phyloP scores from a whole-genome alignment of 2,113 vertebrate genomes.

The Ahaetulla prasina region DNA sequence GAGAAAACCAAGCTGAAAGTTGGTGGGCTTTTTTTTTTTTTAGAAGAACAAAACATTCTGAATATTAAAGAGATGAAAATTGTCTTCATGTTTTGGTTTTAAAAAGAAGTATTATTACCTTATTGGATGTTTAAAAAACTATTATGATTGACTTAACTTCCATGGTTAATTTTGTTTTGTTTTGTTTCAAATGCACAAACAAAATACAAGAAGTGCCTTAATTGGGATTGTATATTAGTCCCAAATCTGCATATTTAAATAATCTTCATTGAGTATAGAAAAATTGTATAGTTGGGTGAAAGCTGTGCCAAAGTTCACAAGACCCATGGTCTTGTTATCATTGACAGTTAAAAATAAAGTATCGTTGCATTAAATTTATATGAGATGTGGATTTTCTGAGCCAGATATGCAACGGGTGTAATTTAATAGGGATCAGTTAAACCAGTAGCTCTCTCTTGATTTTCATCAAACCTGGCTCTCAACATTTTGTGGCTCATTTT shows the following conservation, averaged over 20 bases:
- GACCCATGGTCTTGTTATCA: slow-evolving; percentile 9
- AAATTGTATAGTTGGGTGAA: slow-evolving; percentile 22
- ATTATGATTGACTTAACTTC: background rate
- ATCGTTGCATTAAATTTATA: slow-evolving; percentile 24
- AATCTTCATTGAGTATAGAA: slow-evolving; percentile 11
- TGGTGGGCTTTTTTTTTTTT: background rate
- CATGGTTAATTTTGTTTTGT: background rate
- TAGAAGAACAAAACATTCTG: background rate
- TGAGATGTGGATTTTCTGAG: slow-evolving; percentile 16
- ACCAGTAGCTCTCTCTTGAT: slow-evolving; percentile 4
- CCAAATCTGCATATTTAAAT: slow-evolving; percentile 7
- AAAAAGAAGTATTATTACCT: background rate
- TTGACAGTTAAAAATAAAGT: slow-evolving; percentile 18
- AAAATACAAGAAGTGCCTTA: background rate
- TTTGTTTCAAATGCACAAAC: slow-evolving; percentile 1
- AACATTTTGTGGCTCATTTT: background rate
- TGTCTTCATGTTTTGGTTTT: background rate
- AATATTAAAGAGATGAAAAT: background rate
- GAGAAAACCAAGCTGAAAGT: background rate
- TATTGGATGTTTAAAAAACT: background rate
- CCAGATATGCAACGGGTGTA: slow-evolving; percentile 19
- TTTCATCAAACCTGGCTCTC: background rate
- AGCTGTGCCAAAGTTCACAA: slow-evolving; percentile 6
- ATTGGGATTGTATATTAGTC: slow-evolving; percentile 1
- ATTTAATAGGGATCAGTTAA: slow-evolving; percentile 18